Percentiles rank a stretch among this genome's conserved stretches.
Conservation (phyloP, 1,140 invertebrate species). For the Megalonaias nervosa region DNA sequence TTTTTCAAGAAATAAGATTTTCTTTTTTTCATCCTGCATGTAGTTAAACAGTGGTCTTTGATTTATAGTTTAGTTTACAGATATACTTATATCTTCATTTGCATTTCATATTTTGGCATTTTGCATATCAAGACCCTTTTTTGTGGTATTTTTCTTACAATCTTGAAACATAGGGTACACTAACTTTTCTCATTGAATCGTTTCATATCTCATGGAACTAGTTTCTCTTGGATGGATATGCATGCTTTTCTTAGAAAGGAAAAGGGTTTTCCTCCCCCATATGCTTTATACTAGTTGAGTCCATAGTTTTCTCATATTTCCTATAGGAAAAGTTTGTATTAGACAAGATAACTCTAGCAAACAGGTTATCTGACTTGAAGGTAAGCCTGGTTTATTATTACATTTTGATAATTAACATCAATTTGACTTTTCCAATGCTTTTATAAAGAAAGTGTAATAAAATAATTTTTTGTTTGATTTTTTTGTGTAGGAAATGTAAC, state of each 20-base stretch:
- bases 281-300: not conserved
- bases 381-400: constrained; percentile 26
- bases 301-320: not conserved
- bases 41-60: too few relatives aligned
- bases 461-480: not conserved
- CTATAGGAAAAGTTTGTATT: constrained; percentile 47
- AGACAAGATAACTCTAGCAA: constrained; percentile 45
- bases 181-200: not conserved
- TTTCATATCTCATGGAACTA: not conserved
- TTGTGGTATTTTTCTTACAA: not conserved
- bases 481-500: not conserved
- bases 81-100: too few relatives aligned
- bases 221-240: not conserved
- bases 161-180: not conserved
- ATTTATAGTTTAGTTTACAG: too few relatives aligned
- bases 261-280: not conserved
- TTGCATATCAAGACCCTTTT: not conserved
- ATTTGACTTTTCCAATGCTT: not conserved
- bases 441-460: not conserved
- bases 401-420: not conserved
- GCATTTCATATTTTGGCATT: too few relatives aligned
- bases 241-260: not conserved
- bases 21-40: too few relatives aligned
- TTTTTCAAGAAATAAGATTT: too few relatives aligned
- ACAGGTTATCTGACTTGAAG: constrained; percentile 34